Evolutionary conservation across 2,113 vertebrate species (phyloP).

Genomic region (Petaurus breviceps): DNA sequence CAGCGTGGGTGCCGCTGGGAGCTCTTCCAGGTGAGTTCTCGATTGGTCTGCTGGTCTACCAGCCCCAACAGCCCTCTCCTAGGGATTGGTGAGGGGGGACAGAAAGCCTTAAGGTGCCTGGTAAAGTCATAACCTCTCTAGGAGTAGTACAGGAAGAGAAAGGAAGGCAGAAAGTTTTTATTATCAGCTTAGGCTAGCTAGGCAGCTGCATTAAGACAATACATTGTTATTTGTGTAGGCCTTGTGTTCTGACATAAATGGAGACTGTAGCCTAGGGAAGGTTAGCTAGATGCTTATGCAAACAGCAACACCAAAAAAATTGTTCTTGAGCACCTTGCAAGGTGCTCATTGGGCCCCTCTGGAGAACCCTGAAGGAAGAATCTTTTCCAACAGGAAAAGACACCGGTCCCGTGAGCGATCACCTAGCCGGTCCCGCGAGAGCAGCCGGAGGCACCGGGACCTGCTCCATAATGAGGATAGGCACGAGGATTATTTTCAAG

Average conservation of each 20-base stretch:
- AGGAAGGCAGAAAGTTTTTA: neutral
- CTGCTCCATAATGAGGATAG: slow-evolving; percentile 85
- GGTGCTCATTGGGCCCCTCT: rapidly evolving
- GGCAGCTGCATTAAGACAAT: neutral
- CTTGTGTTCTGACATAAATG: neutral
- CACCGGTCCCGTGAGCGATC: slow-evolving; percentile 89
- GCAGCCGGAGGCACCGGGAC: slow-evolving; percentile 88
- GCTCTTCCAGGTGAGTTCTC: slow-evolving; percentile 85
- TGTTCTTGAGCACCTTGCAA: rapidly evolving
- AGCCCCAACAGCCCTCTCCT: neutral
- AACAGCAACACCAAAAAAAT: neutral
- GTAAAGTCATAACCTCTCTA: neutral
- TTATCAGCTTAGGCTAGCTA: neutral
- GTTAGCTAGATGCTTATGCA: neutral
- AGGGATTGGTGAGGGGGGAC: neutral
- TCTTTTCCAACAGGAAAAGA: slow-evolving; percentile 82
- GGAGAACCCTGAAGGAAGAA: rapidly evolving
- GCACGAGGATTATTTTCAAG: slow-evolving; percentile 90
- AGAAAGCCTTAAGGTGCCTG: neutral
- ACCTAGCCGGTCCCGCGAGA: slow-evolving; percentile 88
- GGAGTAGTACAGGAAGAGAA: neutral
- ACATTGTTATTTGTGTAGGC: neutral
- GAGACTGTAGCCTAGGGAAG: neutral
- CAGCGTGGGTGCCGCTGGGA: slow-evolving; percentile 83
- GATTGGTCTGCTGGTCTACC: neutral